Conservation (phyloP, 2,113 vertebrate genomes). For the Sorex araneus region DNA sequence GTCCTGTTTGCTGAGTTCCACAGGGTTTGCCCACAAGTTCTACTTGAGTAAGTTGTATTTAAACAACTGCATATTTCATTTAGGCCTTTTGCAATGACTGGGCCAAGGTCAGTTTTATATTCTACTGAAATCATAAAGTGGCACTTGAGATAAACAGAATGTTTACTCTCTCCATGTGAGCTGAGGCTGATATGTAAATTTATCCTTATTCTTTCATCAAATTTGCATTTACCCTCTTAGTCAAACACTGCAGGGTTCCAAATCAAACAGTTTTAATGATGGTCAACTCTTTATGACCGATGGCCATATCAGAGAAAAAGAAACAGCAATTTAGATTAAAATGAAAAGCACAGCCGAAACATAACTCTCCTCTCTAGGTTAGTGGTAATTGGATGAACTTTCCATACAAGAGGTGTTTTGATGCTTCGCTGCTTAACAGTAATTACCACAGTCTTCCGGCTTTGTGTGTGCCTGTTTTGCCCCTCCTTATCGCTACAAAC, state of each 20-base stretch:
- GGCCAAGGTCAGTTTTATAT: constrained; percentile 99
- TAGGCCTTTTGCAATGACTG: constrained; percentile 94
- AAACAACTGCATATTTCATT: constrained; percentile 96
- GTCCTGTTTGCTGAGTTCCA: constrained; percentile 91
- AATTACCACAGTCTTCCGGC: constrained; percentile 87
- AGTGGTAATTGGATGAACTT: constrained; percentile 97
- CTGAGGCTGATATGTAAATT: constrained; percentile 99
- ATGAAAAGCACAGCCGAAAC: constrained; percentile 92
- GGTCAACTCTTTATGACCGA: constrained; percentile 98
- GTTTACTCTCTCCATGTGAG: constrained; percentile 99
- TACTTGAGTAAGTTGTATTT: constrained; percentile 94
- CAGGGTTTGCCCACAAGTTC: constrained; percentile 93
- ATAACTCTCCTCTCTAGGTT: constrained; percentile 92
- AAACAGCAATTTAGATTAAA: constrained; percentile 97
- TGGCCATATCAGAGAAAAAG: constrained; percentile 95
- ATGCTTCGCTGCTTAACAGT: constrained; percentile 93
- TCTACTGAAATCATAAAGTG: constrained; percentile 99
- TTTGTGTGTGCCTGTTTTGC: constrained; percentile 70
- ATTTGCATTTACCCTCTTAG: constrained; percentile 99
- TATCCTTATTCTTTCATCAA: constrained; percentile 99
- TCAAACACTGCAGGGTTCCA: constrained; percentile 99
- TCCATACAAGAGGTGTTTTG: constrained; percentile 92
- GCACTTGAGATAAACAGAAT: constrained; percentile 99
- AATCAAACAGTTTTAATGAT: constrained; percentile 99
- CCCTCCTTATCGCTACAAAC: constrained; percentile 94